These are phyloP conservation scores for Dysdera silvatica DNA, from an alignment of 1,140 invertebrate genomes.

Conservation along the genomic window DNA sequence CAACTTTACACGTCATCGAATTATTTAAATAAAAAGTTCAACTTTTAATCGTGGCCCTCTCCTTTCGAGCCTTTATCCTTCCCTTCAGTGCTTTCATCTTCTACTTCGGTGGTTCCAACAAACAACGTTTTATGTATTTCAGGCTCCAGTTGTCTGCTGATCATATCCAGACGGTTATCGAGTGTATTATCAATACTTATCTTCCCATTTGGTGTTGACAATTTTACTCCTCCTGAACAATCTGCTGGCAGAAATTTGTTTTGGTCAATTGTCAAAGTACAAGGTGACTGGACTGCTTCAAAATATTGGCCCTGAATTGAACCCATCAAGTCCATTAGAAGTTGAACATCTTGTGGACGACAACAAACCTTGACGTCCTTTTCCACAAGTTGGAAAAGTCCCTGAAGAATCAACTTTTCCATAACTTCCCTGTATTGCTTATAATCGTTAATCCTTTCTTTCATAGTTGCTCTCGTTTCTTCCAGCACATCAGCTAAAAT, in stretches of 20 bases:
- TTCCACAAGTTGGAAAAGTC: slow-evolving; percentile 69
- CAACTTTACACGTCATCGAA: too few species aligned
- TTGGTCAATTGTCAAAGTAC: slow-evolving; percentile 60
- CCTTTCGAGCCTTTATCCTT: too few species aligned
- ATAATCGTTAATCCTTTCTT: slow-evolving; percentile 63
- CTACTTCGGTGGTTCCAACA: too few species aligned
- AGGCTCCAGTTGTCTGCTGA: slow-evolving; percentile 89
- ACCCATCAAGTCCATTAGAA: slow-evolving; percentile 63
- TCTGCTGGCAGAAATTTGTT: slow-evolving; percentile 67
- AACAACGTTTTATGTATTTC: too few species aligned
- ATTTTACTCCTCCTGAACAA: slow-evolving; percentile 81
- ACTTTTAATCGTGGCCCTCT: too few species aligned
- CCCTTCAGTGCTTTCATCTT: too few species aligned
- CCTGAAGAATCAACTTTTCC: slow-evolving; percentile 80
- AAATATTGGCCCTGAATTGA: slow-evolving; percentile 60
- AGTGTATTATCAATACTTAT: slow-evolving; percentile 90
- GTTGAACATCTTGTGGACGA: slow-evolving; percentile 63
- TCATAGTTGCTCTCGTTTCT: slow-evolving; percentile 76
- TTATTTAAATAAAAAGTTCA: too few species aligned
- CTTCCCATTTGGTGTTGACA: slow-evolving; percentile 70
- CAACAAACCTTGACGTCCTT: slow-evolving; percentile 67
- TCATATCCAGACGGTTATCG: slow-evolving; percentile 86
- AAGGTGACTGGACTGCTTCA: slow-evolving; percentile 55
- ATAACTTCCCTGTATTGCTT: slow-evolving; percentile 70
- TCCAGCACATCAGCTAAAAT: slow-evolving; percentile 66